These are phyloP conservation scores for Epinotia ramella DNA, from an alignment of 2,888 invertebrate genomes.

Conservation along the genomic window DNA sequence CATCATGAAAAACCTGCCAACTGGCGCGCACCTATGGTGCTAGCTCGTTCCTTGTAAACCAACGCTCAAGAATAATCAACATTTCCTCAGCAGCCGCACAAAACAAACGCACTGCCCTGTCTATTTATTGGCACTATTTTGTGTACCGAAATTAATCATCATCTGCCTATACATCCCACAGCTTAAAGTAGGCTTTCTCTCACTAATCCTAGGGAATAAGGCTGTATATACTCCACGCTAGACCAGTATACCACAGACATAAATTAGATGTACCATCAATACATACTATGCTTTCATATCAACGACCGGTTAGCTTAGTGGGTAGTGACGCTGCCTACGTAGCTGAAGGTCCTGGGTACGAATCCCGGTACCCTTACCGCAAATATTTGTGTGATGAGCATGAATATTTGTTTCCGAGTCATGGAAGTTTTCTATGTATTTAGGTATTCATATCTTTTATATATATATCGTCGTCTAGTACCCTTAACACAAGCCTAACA, in stretches of 20 bases:
- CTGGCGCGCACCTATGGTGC: constrained; percentile 43
- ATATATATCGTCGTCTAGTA: too few species aligned
- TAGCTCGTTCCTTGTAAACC: constrained; percentile 19
- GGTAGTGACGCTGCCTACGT: too few species aligned
- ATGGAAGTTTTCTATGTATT: too few species aligned
- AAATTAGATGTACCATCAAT: background rate
- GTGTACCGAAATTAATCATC: background rate
- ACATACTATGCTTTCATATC: background rate
- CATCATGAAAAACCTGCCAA: constrained; percentile 55
- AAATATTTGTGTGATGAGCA: too few species aligned
- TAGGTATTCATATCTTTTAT: too few species aligned
- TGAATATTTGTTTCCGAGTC: too few species aligned
- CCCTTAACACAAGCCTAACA: too few species aligned
- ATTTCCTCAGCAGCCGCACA: background rate
- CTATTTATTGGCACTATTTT: background rate
- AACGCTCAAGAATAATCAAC: constrained; percentile 23
- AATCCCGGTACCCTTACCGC: too few species aligned
- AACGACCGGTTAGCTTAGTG: too few species aligned
- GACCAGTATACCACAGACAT: background rate
- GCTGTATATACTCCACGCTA: background rate
- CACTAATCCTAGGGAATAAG: background rate
- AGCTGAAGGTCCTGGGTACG: too few species aligned
- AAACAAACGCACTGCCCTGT: background rate
- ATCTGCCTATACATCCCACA: background rate
- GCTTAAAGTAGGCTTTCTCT: background rate